phyloP scores from a whole-genome alignment of 2,888 invertebrate genomes.

The Volucella bombylans region DNA sequence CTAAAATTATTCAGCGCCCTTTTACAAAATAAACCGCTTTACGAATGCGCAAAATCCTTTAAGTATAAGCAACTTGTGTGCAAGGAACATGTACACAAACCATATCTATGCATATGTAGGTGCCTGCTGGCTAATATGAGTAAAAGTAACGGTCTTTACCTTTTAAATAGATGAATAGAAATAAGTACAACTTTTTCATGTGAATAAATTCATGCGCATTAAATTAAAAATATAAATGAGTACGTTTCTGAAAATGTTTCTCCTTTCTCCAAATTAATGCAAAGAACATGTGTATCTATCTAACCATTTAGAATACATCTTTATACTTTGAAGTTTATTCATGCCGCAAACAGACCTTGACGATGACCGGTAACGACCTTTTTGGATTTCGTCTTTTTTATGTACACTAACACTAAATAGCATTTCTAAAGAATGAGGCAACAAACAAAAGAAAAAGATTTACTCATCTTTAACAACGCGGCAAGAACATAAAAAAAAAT shows the following conservation, averaged over 20 bases:
- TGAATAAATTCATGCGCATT: constrained; percentile 19
- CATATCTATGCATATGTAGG: neutral
- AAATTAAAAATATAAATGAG: neutral
- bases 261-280: neutral
- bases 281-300: neutral
- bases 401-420: constrained; percentile 5
- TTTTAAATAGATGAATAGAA: neutral
- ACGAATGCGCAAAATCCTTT: constrained; percentile 29
- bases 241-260: constrained; percentile 1
- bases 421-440: neutral
- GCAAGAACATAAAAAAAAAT: neutral
- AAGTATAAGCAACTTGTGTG: neutral
- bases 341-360: constrained; percentile 69
- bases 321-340: constrained; percentile 21
- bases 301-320: constrained; percentile 10
- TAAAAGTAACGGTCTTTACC: constrained; percentile 37
- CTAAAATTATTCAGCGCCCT: neutral
- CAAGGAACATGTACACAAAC: neutral
- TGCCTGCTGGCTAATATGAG: neutral
- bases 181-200: neutral
- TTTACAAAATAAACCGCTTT: neutral
- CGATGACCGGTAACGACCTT: constrained; percentile 71
- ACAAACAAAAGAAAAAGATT: neutral
- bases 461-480: neutral
- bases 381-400: constrained; percentile 28